Percentiles rank a stretch among this genome's conserved stretches.
Conservation (phyloP, 2,113 vertebrate genomes). For the Eleginops maclovinus region DNA sequence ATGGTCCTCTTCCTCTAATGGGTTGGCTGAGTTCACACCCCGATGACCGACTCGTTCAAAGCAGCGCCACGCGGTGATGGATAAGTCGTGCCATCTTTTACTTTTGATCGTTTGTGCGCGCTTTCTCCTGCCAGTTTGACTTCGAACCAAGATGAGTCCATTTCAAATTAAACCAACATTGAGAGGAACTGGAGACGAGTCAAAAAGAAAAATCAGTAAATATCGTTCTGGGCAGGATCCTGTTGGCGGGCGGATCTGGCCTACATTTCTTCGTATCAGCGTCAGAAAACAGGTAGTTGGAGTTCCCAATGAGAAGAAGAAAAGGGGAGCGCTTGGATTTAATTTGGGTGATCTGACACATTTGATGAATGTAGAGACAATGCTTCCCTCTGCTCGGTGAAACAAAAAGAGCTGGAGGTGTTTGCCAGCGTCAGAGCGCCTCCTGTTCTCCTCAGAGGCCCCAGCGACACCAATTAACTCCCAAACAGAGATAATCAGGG, state of each 20-base stretch:
- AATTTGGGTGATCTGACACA: constrained; percentile 37
- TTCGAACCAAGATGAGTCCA: constrained; percentile 11
- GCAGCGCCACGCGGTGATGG: not conserved
- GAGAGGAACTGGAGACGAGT: constrained; percentile 28
- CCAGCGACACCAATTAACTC: constrained; percentile 65
- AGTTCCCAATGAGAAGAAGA: not conserved
- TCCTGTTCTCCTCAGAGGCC: constrained; percentile 59
- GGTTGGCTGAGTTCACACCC: constrained; percentile 19
- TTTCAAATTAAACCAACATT: constrained; percentile 32
- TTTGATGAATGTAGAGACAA: constrained; percentile 57
- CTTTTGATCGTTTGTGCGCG: constrained; percentile 6
- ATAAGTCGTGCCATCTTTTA: constrained; percentile 33
- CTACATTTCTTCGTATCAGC: constrained; percentile 12
- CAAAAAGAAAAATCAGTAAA: constrained; percentile 14
- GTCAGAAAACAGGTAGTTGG: constrained; percentile 22
- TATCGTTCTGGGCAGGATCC: constrained; percentile 4
- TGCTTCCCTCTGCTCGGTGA: constrained; percentile 1
- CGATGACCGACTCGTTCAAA: constrained; percentile 10
- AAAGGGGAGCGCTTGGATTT: constrained; percentile 4
- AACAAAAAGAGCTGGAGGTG: constrained; percentile 41
- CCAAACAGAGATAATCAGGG: constrained; percentile 58
- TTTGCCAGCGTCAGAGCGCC: constrained; percentile 36
- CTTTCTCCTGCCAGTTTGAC: constrained; percentile 49
- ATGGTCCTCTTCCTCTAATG: constrained; percentile 26
- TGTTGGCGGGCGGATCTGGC: constrained; percentile 23